A percentile compares a stretch with the other conserved stretches of the same genome.
These are phyloP conservation scores for Bicyclus anynana DNA, from an alignment of 1,140 invertebrate species.

Conservation along the genomic window DNA sequence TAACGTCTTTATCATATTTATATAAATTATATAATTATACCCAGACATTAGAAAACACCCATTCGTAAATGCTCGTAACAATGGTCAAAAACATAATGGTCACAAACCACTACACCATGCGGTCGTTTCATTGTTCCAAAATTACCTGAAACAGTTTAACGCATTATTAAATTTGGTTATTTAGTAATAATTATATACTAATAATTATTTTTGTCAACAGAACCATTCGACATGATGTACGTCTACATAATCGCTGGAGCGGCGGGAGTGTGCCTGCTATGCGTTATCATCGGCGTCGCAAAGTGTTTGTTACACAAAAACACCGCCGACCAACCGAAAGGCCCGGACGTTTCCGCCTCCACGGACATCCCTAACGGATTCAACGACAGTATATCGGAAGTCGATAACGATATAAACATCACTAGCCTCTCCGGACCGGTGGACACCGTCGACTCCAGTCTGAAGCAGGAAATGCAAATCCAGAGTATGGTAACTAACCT, in stretches of 20 bases:
- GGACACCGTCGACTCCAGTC: constrained; percentile 60
- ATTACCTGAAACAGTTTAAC: too few relatives aligned
- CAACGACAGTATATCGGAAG: constrained; percentile 76
- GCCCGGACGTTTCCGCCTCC: constrained; percentile 73
- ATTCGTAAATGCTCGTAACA: too few relatives aligned
- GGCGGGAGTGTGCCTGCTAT: constrained; percentile 46
- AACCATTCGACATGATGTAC: constrained; percentile 66
- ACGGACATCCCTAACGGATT: constrained; percentile 75
- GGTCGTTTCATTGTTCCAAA: too few relatives aligned
- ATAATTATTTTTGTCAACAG: constrained; percentile 40
- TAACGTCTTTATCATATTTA: too few relatives aligned
- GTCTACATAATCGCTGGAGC: constrained; percentile 63
- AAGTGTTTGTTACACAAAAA: constrained; percentile 56
- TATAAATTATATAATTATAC: too few relatives aligned
- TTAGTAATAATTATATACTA: too few relatives aligned
- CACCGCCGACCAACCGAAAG: constrained; percentile 61
- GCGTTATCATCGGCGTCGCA: constrained; percentile 48
- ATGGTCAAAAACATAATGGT: too few relatives aligned
- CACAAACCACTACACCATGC: too few relatives aligned
- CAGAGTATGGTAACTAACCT: constrained; percentile 53
- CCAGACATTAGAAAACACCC: too few relatives aligned
- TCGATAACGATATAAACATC: constrained; percentile 75
- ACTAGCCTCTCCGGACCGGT: constrained; percentile 67
- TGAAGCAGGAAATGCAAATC: constrained; percentile 71
- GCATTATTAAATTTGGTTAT: too few relatives aligned